Evolutionary conservation across 92 coral and sea anemone species (phyloP), one percentile per base, ranked within the genome.

Genomic region (Blastomussa wellsi): DNA sequence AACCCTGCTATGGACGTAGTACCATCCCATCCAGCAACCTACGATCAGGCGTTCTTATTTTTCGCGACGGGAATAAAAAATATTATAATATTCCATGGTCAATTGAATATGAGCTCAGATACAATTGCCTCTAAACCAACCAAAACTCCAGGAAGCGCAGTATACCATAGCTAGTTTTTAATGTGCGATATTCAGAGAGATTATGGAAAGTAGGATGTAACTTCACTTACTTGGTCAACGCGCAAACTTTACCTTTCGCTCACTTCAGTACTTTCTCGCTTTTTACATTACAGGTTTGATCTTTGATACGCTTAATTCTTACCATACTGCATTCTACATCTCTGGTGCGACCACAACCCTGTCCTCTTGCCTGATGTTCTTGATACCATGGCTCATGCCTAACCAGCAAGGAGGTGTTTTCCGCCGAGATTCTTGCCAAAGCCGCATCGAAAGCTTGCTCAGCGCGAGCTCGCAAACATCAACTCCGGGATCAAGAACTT

Each of bases 241-340:
- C 1, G 20, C 28, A 32, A 28, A 32, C 13, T 19, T 17, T 55
- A 33, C 13, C 52, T 22, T 10, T 66, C 32, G 5, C 70, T 22
- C 11, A 51, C 44, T 9, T 51, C 28, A 16, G 0, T 24, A 13
- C 8, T n/a, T 19, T 12, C 41, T 20, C 44, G 12, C 3, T 17
- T 33, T 80, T 32, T 20, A 14, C 9, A 38, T 77, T 55, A 47
- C 65, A 96, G 98, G 98, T 37, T 84, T 93, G 82, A 68, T 96
- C 1, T 93, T 86, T 72, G 98, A 96, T 74, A 90, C 84, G 22
- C 91, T 93, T 14, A 74, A 88, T 22, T 96, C 98, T n/a, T 96
- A 96, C 92, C 90, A 94, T 79, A 88, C 93, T 24, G 98, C 96
- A 41, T 96, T 96, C 92, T 96, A 92, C 88, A 86, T 93, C 67